Conservation (phyloP, 2,113 vertebrate genomes). For the Alouatta palliata region DNA sequence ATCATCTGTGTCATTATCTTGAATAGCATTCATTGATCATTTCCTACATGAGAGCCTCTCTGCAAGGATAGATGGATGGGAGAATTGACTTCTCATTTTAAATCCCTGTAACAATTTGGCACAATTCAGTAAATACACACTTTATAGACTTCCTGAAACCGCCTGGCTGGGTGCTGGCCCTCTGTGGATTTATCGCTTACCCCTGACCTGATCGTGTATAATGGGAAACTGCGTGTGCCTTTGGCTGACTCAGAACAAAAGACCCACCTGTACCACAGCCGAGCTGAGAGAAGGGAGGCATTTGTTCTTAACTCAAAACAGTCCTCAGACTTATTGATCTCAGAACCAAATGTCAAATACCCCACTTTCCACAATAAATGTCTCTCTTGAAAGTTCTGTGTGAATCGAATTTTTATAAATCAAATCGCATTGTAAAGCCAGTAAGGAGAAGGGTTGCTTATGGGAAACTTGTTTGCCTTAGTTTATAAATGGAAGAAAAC, state of each 20-base stretch:
- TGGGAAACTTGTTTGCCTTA: background rate
- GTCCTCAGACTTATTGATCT: constrained; percentile 34
- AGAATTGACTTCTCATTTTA: constrained; percentile 3
- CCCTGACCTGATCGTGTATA: fast-evolving
- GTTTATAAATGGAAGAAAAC: background rate
- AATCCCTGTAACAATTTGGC: constrained; percentile 34
- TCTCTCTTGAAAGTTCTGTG: constrained; percentile 59
- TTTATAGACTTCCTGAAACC: constrained; percentile 52
- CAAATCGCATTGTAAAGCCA: background rate
- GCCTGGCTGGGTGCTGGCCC: background rate
- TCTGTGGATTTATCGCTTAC: background rate
- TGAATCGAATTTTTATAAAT: constrained; percentile 75
- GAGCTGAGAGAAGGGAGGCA: fast-evolving
- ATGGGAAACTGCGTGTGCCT: background rate
- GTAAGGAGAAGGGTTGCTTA: background rate
- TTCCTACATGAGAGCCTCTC: background rate
- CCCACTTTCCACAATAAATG: constrained; percentile 48
- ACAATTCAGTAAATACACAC: constrained; percentile 43
- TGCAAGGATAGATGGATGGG: background rate
- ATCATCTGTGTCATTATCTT: background rate
- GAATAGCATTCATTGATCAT: background rate
- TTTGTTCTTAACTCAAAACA: background rate
- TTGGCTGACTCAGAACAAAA: fast-evolving
- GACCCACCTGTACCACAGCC: background rate
- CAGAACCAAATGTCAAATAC: constrained; percentile 26